Evolutionary conservation across 2,797 vertebrate species (phyloP).

Genomic region (Malurus leucopterus): DNA sequence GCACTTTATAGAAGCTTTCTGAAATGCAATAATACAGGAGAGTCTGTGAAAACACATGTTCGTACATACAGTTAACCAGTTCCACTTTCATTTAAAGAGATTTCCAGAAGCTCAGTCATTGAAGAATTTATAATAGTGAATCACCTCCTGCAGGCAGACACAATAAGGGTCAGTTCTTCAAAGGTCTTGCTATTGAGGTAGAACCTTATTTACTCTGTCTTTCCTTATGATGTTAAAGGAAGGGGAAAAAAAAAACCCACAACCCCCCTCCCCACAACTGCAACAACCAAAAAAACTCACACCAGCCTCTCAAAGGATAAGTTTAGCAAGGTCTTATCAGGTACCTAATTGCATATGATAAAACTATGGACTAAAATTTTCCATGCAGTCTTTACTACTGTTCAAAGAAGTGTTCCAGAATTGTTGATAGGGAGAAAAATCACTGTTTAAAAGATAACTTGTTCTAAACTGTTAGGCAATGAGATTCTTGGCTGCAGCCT

Average conservation of each 20-base stretch:
- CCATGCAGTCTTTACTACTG: neutral
- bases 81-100: constrained; percentile 71
- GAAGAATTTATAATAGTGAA: constrained; percentile 65
- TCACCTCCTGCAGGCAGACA: constrained; percentile 54
- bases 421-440: constrained; percentile 21
- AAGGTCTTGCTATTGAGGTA: constrained; percentile 57
- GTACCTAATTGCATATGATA: constrained; percentile 57
- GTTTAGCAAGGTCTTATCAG: constrained; percentile 49
- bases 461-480: constrained; percentile 48
- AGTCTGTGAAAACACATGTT: constrained; percentile 69
- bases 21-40: constrained; percentile 61
- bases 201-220: constrained; percentile 63
- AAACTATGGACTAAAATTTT: constrained; percentile 38
- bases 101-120: constrained; percentile 69
- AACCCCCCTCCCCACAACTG: too few species aligned
- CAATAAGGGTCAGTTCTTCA: constrained; percentile 60
- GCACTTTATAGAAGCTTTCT: constrained; percentile 65
- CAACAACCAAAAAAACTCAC: neutral
- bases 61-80: constrained; percentile 64
- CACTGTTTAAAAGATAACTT: constrained; percentile 39
- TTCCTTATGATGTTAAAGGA: neutral
- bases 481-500: constrained; percentile 58
- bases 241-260: neutral
- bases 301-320: neutral
- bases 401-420: constrained; percentile 16